These are phyloP conservation scores for Hypanus sabinus DNA, from an alignment of 2,113 vertebrate species.

Conservation along the genomic window DNA sequence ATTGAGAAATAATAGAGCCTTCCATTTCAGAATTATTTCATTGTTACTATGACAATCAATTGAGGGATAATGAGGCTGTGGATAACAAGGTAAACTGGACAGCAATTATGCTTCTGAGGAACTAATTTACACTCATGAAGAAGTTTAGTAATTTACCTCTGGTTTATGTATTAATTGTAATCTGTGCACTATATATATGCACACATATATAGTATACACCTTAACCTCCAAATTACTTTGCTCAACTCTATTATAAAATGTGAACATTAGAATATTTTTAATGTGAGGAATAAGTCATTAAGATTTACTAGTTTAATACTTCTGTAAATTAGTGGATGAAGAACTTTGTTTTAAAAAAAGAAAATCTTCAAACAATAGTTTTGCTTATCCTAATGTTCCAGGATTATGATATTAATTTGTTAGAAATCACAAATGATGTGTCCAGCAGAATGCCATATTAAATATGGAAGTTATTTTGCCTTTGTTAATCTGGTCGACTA, in stretches of 20 bases:
- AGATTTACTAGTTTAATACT: background rate
- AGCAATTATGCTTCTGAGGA: background rate
- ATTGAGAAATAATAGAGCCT: background rate
- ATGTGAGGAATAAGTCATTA: background rate
- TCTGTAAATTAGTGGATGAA: background rate
- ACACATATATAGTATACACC: background rate
- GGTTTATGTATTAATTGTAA: background rate
- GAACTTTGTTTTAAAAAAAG: too few species aligned
- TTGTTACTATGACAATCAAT: background rate
- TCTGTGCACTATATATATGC: too few species aligned
- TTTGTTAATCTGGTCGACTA: background rate
- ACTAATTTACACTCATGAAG: background rate
- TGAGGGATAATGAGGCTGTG: background rate
- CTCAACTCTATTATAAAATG: background rate
- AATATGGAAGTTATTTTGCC: background rate
- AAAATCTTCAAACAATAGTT: background rate
- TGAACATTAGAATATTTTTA: background rate
- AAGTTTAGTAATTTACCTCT: background rate
- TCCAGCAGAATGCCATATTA: background rate
- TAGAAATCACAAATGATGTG: background rate
- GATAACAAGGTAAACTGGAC: background rate
- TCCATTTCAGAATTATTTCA: background rate
- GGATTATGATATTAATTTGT: background rate
- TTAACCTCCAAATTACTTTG: background rate
- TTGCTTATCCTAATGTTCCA: background rate